Percentiles rank a stretch among this genome's conserved stretches.
Evolutionary conservation across 2,797 vertebrate genomes (phyloP).

Genomic region (Orestias chungarensis): DNA sequence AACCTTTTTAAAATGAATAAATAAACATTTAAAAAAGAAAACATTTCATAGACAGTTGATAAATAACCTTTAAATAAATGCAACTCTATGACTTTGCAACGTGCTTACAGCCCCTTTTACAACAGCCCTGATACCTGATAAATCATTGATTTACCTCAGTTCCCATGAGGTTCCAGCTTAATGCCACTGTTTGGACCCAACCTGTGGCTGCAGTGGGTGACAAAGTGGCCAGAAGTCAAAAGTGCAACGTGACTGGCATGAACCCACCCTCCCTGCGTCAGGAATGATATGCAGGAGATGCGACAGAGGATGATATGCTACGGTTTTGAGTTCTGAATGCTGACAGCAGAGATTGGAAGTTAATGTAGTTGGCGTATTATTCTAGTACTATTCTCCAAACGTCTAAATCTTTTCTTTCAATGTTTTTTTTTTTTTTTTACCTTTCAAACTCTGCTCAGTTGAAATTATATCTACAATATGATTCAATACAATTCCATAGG

Average conservation of each 20-base stretch:
- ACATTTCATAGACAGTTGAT: constrained; percentile 54
- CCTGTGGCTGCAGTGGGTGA: constrained; percentile 44
- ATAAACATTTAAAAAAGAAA: constrained; percentile 66
- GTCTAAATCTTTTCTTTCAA: constrained; percentile 32
- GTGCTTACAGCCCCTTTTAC: constrained; percentile 49
- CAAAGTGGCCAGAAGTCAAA: constrained; percentile 57
- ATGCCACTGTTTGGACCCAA: constrained; percentile 54
- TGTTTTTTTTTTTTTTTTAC: constrained; percentile 9
- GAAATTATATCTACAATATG: constrained; percentile 49
- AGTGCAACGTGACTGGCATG: constrained; percentile 69
- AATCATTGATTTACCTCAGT: constrained; percentile 56
- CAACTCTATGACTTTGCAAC: constrained; percentile 38
- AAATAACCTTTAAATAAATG: constrained; percentile 50
- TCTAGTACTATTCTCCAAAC: constrained; percentile 43
- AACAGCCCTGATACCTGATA: constrained; percentile 53
- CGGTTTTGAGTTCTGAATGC: constrained; percentile 56
- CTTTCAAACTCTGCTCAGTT: constrained; percentile 29
- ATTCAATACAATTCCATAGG: constrained; percentile 78
- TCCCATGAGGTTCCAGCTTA: constrained; percentile 65
- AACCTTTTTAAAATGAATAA: constrained; percentile 40
- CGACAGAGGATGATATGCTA: constrained; percentile 62
- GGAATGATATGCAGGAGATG: constrained; percentile 45
- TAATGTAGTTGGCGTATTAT: constrained; percentile 54
- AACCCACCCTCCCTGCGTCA: constrained; percentile 33
- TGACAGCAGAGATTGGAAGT: constrained; percentile 46